Base-by-base conservation (phyloP, 2,888 invertebrate genomes). In the Acanthacorydalis orientalis region DNA sequence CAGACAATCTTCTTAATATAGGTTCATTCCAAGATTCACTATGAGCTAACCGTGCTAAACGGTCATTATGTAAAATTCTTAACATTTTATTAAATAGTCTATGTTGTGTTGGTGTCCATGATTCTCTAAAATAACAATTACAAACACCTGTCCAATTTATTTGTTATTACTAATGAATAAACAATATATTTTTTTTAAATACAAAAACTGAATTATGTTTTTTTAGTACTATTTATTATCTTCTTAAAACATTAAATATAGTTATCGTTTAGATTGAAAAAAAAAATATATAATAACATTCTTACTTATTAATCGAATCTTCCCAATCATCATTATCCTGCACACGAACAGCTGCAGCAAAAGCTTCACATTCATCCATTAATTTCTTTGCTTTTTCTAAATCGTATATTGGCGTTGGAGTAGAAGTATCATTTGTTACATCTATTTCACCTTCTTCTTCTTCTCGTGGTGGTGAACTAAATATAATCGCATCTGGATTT, bases 361-460 rank as follows among this genome's bases (percentile, higher is more conserved):
- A 72, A 33, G 74, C 70, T 50, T 78, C 77, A 59, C 80, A 79
- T 57, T 85, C 83, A 47, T 76, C 77, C 82, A 85, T 83, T n/a
- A 76, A 57, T 51, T 68, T 67, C 44, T 70, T 72, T 2, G 77
- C 76, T 53, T 75, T 75, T 6, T 60, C 63, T 39, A 70, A 64
- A 63, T 83, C 80, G 56, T 76, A 78, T 2, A 72, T 65, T 1
- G 74, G 70, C 49, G 64, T 58, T 15, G 64, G 61, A 0, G 64
- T 57, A 40, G 68, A 64, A 43, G 62, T 58, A 8, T 59, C 58
- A 23, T 64, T 62, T 43, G 68, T 70, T 7, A 73, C 62, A 55
- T 78, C 75, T 33, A 72, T 67, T 12, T 55, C 49, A 46, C 59
- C 59, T 16, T 60, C 60, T 44, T 57, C 56, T 35, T 64, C 62